Base-by-base conservation (phyloP, 2,113 vertebrate genomes). In the Paralichthys olivaceus region DNA sequence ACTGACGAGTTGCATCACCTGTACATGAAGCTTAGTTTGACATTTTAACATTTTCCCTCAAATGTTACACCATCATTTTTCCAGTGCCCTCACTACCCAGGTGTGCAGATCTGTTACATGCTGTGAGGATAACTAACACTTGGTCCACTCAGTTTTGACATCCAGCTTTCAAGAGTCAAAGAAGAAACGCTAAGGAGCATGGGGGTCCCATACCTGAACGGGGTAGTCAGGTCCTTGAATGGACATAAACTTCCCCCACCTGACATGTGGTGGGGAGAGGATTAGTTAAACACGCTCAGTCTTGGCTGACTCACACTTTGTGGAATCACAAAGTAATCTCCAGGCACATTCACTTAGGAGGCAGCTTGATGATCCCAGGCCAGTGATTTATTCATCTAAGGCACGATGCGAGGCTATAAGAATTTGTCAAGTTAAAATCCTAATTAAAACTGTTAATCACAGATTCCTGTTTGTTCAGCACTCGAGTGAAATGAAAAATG, bases 391-490 rank as follows among this genome's bases (percentile, higher is more conserved):
- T 94, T 90, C 83, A 84, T 91, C 89, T 88, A 75, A 75, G 71
- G 84, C 82, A 83, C 84, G 89, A 91, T 87, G 92, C 82, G 63
- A 91, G 92, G 89, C 93, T 92, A 86, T 92, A 87, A 83, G 91
- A 93, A 92, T 95, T 93, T 93, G 92, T 94, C 94, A 95, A 92
- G 90, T 93, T 93, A 89, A 93, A 94, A 94, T 93, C 96, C 95
- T 96, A 96, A 97, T 96, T 96, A 95, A 96, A 94, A 94, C 93
- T 92, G 92, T 95, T 94, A 94, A 95, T 92, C 91, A 88, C 89
- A 90, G 87, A 95, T 93, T 94, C 92, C 94, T 96, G 94, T 95
- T 90, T 92, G 94, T 94, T 96, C 95, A 97, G 96, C 95, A 95
- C 95, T 95, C 85, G 83, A 86, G 69, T 90, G 94, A 96, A 94